Conservation (phyloP, 1,140 invertebrate genomes). For the Papilio helenus region DNA sequence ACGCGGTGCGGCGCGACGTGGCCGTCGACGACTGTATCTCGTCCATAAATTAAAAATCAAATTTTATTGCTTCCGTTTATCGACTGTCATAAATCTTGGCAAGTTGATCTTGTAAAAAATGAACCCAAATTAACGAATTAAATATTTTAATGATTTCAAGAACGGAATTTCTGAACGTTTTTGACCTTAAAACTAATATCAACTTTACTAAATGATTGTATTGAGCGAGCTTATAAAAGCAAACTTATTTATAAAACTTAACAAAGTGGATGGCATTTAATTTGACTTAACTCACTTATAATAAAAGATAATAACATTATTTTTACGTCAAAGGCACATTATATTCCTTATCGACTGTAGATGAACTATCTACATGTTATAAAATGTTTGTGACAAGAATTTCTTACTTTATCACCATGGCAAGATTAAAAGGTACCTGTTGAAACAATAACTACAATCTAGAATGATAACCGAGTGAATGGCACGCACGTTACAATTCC, state of each 20-base stretch:
- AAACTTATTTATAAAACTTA: constrained; percentile 81
- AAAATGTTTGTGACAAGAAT: constrained; percentile 77
- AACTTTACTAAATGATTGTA: constrained; percentile 77
- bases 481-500: constrained; percentile 77
- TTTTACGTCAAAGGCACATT: constrained; percentile 79
- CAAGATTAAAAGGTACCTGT: constrained; percentile 83
- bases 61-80: constrained; percentile 62
- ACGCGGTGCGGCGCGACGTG: constrained; percentile 45
- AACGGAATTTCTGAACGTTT: constrained; percentile 51
- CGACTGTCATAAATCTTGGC: constrained; percentile 49
- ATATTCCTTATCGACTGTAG: constrained; percentile 67
- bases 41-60: constrained; percentile 65
- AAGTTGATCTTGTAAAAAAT: constrained; percentile 29
- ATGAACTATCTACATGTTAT: constrained; percentile 66
- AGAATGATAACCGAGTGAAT: constrained; percentile 79
- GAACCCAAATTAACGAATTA: constrained; percentile 22
- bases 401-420: constrained; percentile 81
- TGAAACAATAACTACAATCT: constrained; percentile 78
- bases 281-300: constrained; percentile 82
- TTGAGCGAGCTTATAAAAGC: constrained; percentile 80
- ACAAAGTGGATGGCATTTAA: constrained; percentile 82
- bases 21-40: constrained; percentile 49
- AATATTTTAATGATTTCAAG: constrained; percentile 4
- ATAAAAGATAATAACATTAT: constrained; percentile 72
- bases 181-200: constrained; percentile 68